Evolutionary conservation across 2,113 vertebrate species (phyloP), one percentile per base, ranked within the genome.

Genomic region (Aplodontia rufa): DNA sequence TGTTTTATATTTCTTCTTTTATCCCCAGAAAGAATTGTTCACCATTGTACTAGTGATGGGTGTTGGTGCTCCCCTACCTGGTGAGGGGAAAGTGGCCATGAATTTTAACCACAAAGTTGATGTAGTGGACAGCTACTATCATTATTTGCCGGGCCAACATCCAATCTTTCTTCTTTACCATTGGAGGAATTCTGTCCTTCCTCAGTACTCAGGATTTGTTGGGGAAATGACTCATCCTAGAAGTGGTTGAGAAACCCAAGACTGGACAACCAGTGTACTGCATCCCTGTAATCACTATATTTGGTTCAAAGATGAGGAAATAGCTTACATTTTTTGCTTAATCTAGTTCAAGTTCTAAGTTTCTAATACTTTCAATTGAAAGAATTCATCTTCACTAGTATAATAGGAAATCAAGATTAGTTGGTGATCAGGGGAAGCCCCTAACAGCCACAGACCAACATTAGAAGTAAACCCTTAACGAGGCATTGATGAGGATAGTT

Each of bases 341-440:
- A 95, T 91, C 32, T 85, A 45, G 49, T 87, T 90, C 75, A 37
- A 96, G 51, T 92, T 93, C 96, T 94, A 93, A 62, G 55, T 93
- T 93, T 81, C 47, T 62, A 94, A 82, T 16, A 87, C 45, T 90
- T 90, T 76, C 1, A 22, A 66, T 78, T 68, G 37, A 93, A 95
- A 91, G 76, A 66, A 12, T 83, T 35, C 8, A 40, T 81, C 51
- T 87, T 95, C 80, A 58, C 60, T 87, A 95, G 91, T 92, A 49
- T 55, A 91, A 91, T 62, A 80, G 81, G 62, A 87, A 96, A 87
- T 81, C 66, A 81, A 90, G 80, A 78, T 66, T 71, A 81, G 35
- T 72, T 68, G 35, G 81, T 3, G 17, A 84, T 22, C 19, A 22
- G 82, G 45, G 45, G 66, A 92, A 35, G 40, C 28, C 4, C 20